A percentile compares a stretch with the other conserved stretches of the same genome.
These are phyloP conservation scores for Gymnogyps californianus DNA, from an alignment of 2,113 vertebrate species.

Conservation along the genomic window DNA sequence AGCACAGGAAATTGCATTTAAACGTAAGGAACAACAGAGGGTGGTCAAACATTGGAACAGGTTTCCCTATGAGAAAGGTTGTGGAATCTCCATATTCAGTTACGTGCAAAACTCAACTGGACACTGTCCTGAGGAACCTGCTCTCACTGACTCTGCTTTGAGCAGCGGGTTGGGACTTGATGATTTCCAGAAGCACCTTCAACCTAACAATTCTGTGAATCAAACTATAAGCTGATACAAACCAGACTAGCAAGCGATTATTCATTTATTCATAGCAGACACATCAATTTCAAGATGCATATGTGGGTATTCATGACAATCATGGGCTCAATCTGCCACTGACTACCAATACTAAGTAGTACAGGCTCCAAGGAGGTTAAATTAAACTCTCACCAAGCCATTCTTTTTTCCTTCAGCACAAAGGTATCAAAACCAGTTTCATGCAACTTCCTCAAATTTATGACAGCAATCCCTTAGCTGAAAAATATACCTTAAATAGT, in stretches of 20 bases:
- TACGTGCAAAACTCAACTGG: background rate
- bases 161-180: background rate
- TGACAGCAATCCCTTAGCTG: background rate
- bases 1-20: background rate
- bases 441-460: background rate
- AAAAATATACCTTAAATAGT: background rate
- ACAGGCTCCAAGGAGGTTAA: background rate
- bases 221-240: background rate
- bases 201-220: background rate
- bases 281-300: background rate
- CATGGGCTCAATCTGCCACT: background rate
- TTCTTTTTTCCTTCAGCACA: background rate
- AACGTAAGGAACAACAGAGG: background rate
- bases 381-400: background rate
- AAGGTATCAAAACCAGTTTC: background rate
- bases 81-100: background rate
- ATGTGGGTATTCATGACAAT: background rate
- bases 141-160: background rate
- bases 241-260: background rate
- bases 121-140: rapidly evolving
- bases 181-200: background rate
- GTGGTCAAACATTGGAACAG: background rate
- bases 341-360: background rate
- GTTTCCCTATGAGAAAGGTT: rapidly evolving
- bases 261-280: background rate